phyloP scores from a whole-genome alignment of 2,113 vertebrate species.

The Cebus imitator region DNA sequence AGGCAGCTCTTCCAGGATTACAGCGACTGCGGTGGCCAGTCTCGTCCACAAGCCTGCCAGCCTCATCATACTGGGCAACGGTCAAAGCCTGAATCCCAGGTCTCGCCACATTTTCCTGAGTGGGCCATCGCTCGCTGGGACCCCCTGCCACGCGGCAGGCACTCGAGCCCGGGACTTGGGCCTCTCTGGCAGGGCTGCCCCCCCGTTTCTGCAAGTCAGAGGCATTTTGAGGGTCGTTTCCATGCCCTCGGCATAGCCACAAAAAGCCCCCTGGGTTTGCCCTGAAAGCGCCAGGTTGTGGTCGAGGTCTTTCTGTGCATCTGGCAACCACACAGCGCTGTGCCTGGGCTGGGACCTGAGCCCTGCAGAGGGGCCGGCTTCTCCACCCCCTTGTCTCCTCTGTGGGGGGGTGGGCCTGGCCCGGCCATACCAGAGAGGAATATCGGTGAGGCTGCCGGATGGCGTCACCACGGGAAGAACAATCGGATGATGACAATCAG shows the following conservation, averaged over 20 bases:
- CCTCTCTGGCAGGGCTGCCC: not conserved
- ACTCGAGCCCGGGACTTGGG: too few species aligned
- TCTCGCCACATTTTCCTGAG: not conserved
- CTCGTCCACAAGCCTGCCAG: too few species aligned
- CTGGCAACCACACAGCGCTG: rapidly evolving
- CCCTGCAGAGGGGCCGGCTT: not conserved
- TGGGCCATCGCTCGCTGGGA: rapidly evolving
- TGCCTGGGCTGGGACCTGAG: rapidly evolving
- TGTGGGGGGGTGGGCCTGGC: conserved; percentile 51
- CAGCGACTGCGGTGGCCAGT: rapidly evolving
- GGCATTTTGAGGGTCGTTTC: rapidly evolving
- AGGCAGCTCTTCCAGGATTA: rapidly evolving
- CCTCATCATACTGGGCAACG: too few species aligned
- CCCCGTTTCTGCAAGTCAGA: not conserved
- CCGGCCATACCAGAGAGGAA: conserved; percentile 49
- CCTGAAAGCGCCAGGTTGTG: not conserved
- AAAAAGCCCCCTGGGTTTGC: not conserved
- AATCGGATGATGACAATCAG: conserved; percentile 83
- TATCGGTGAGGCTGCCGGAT: conserved; percentile 61
- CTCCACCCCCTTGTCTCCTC: rapidly evolving
- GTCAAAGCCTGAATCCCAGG: too few species aligned
- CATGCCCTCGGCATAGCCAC: rapidly evolving
- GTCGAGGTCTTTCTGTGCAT: too few species aligned
- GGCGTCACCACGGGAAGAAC: conserved; percentile 73
- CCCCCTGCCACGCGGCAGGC: rapidly evolving